Percentiles rank a stretch among this genome's conserved stretches.
phyloP scores from a whole-genome alignment of 1,140 invertebrate species.

The Pentalonia nigronervosa region DNA sequence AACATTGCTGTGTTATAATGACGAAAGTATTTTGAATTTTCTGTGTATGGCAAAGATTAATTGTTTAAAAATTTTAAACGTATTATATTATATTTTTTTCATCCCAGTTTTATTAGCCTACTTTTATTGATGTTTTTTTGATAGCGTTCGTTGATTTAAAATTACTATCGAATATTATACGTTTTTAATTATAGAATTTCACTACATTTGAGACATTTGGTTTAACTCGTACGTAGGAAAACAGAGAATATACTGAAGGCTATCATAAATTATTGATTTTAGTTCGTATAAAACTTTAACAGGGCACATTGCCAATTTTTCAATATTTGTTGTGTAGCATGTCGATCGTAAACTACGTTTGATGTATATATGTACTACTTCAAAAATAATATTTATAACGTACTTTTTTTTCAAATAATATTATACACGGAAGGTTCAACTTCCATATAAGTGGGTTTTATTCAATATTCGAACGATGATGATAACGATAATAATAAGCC shows the following conservation, averaged over 20 bases:
- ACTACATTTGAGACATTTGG: neutral
- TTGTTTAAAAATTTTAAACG: neutral
- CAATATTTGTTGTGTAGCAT: neutral
- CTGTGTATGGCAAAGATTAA: slow-evolving; percentile 1
- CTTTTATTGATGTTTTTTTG: neutral
- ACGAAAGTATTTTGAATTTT: slow-evolving; percentile 10
- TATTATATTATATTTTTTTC: neutral
- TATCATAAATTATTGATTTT: slow-evolving; percentile 32
- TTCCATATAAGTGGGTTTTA: neutral
- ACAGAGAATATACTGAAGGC: neutral
- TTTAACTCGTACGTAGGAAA: neutral
- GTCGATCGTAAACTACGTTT: slow-evolving; percentile 2
- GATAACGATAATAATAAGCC: neutral
- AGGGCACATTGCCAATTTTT: slow-evolving; percentile 19
- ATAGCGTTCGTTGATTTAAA: neutral
- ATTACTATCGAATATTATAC: neutral
- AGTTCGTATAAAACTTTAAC: slow-evolving; percentile 11
- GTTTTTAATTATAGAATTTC: neutral
- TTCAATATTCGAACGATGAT: neutral
- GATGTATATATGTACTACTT: neutral
- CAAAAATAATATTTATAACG: slow-evolving; percentile 22
- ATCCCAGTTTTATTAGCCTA: neutral
- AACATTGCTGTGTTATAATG: neutral
- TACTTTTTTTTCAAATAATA: neutral
- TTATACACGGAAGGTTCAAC: neutral